Conservation (phyloP, 2,888 invertebrate genomes). For the Dicyrtomina minuta region DNA sequence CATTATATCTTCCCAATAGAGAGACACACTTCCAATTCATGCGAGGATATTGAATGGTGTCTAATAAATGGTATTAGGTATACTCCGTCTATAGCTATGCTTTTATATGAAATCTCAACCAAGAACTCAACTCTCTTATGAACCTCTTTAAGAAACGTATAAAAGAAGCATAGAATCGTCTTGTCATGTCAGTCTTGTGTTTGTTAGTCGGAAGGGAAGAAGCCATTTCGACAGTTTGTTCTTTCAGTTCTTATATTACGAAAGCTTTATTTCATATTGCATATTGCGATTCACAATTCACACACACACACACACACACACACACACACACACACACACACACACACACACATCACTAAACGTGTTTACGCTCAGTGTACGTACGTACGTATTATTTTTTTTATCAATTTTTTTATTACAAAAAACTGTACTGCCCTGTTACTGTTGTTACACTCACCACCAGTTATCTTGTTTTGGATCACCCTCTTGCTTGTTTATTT, state of each 20-base stretch:
- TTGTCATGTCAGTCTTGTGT: constrained; percentile 21
- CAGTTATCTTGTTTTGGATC: not conserved
- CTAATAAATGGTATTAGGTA: too few relatives aligned
- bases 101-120: too few relatives aligned
- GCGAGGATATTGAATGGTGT: too few relatives aligned
- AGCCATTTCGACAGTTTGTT: not conserved
- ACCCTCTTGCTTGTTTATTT: not conserved
- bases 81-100: too few relatives aligned
- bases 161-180: constrained; percentile 17
- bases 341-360: not conserved
- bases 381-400: not conserved
- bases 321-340: too few relatives aligned
- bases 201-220: constrained; percentile 3
- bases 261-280: too few relatives aligned
- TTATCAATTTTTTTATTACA: not conserved
- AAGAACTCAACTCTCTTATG: not conserved
- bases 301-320: too few relatives aligned
- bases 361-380: not conserved
- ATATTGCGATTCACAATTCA: too few relatives aligned
- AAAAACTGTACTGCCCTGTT: not conserved
- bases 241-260: too few relatives aligned
- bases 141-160: not conserved
- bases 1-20: too few relatives aligned
- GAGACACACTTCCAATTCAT: too few relatives aligned
- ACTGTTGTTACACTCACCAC: not conserved